phyloP scores from a whole-genome alignment of 2,797 vertebrate species.

The Rhynchonycteris naso region DNA sequence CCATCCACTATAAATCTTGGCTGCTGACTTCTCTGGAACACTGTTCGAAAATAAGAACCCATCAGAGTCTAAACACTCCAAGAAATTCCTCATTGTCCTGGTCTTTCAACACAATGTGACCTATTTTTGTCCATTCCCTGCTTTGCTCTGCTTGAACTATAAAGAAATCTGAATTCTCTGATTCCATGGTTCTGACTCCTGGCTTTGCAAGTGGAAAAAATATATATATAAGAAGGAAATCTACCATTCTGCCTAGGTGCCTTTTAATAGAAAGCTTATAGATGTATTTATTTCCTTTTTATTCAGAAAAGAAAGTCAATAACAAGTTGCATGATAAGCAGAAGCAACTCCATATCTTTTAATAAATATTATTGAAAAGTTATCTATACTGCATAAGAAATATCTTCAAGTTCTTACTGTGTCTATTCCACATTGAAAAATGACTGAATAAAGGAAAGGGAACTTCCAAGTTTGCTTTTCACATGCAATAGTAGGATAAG shows the following conservation, averaged over 20 bases:
- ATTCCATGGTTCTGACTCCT: constrained; percentile 54
- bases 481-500: not conserved
- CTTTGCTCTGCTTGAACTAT: constrained; percentile 36
- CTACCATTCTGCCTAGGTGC: not conserved
- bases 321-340: constrained; percentile 35
- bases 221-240: constrained; percentile 44
- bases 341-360: constrained; percentile 30
- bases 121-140: constrained; percentile 44
- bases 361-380: constrained; percentile 22
- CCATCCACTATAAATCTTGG: not conserved
- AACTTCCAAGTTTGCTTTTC: not conserved
- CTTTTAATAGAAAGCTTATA: constrained; percentile 25
- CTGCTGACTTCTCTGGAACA: not conserved
- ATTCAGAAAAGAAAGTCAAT: constrained; percentile 11
- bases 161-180: constrained; percentile 59
- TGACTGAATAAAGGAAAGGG: not conserved
- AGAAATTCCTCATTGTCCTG: not conserved
- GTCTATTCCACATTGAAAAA: constrained; percentile 8
- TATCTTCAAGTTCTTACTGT: not conserved
- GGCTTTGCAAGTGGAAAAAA: constrained; percentile 33
- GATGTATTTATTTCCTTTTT: not conserved
- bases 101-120: not conserved
- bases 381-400: not conserved
- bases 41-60: not conserved
- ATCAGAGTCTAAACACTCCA: not conserved